Evolutionary conservation across 2,113 vertebrate genomes (phyloP).

Genomic region (Carollia perspicillata): DNA sequence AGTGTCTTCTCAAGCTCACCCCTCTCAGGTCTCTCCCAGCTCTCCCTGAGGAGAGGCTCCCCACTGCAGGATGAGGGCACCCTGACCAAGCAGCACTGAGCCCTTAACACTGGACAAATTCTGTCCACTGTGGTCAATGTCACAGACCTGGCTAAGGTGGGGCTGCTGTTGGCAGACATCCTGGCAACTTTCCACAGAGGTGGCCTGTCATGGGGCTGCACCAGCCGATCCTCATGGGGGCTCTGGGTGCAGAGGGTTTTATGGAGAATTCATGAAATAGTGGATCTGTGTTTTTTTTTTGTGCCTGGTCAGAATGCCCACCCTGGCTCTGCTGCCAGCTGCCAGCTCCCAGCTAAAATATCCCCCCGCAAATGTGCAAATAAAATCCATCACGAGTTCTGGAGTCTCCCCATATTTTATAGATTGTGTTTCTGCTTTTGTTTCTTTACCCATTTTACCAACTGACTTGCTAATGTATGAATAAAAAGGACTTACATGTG

Average conservation of each 20-base stretch:
- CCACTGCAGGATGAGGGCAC: not conserved
- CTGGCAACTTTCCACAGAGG: not conserved
- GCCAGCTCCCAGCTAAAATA: not conserved
- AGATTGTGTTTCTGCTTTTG: not conserved
- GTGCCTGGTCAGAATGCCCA: not conserved
- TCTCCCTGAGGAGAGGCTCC: fast-evolving
- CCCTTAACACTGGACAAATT: not conserved
- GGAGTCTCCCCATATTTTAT: not conserved
- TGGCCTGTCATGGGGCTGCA: not conserved
- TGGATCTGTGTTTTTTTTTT: not conserved
- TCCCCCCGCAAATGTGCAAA: not conserved
- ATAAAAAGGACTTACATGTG: not conserved
- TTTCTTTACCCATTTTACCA: not conserved
- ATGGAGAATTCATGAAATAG: not conserved
- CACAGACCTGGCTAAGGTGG: not conserved
- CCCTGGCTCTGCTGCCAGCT: not conserved
- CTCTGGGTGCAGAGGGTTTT: no score
- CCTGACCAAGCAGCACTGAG: not conserved
- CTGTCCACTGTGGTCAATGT: not conserved
- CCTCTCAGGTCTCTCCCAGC: not conserved
- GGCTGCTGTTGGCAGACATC: not conserved
- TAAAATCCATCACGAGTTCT: not conserved
- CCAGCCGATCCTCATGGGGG: not conserved
- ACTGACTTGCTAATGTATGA: not conserved
- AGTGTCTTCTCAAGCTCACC: not conserved